Evolutionary conservation across 1,140 invertebrate species (phyloP), one percentile per base, ranked within the genome.

Genomic region (Coelopa frigida): DNA sequence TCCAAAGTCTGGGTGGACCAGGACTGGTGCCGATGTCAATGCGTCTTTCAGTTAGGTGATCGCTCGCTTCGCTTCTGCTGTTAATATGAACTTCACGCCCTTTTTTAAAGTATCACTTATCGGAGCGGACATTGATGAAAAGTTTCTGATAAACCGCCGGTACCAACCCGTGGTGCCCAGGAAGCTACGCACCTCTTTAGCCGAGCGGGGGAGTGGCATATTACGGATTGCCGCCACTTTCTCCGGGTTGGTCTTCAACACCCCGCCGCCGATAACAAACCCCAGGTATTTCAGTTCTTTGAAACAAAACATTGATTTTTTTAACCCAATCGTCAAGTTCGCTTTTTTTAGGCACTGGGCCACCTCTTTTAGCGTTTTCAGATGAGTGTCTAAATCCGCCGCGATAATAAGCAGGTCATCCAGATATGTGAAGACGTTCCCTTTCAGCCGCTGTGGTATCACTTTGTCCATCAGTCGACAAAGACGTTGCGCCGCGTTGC

Each of bases 1-100:
- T 0, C 31, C n/a, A 26, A 59, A 72, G 48, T 71, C 61, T n/a
- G 63, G 65, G 31, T 53, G 55, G 1, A 47, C 41, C 5, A 72
- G 35, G 1, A 71, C 52, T 1, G 71, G 67, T n/a, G 61, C 54
- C 0, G 54, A 50, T 5, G 53, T 53, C 3, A 72, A 44, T 4
- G 39, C 38, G 5, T 53, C 11, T 36, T 65, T 64, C 3, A 68
- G 26, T 8, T 35, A 18, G n/a, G 52, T 23, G 50, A 71, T 72
- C 11, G 60, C 55, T 11, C 41, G 32, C 18, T 65, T 38, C 21
- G 59, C 61, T 26, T 57, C 55, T 6, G 45, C 36, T 11, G 6
- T 49, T 61, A 61, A 71, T 3, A 21, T 8, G 11, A 48, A 44
- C 24, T 39, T 32, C 18, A 14, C 18, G 5, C 11, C 17, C 57